Evolutionary conservation across 1,140 invertebrate species (phyloP).

Genomic region (Listronotus oregonensis): DNA sequence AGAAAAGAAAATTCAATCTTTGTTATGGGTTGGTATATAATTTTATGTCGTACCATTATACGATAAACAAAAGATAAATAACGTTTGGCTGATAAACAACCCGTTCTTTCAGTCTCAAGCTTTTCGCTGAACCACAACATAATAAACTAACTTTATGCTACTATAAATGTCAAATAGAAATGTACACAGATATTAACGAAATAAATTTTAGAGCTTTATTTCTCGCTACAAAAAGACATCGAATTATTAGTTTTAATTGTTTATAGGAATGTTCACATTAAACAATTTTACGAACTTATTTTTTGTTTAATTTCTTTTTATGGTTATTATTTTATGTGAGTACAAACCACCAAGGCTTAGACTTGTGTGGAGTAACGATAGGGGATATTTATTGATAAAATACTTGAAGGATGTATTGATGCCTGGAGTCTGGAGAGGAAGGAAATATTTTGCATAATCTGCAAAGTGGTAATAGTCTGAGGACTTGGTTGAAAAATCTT

Average conservation of each 20-base stretch:
- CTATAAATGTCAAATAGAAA: conserved; percentile 29
- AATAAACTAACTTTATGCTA: conserved; percentile 32
- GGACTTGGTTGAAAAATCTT: no score
- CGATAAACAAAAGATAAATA: conserved; percentile 30
- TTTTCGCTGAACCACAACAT: conserved; percentile 27
- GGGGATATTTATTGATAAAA: no score
- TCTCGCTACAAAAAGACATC: neutral
- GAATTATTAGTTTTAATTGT: neutral
- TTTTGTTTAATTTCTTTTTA: neutral
- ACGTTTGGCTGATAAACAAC: conserved; percentile 18
- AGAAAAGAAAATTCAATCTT: conserved; percentile 25
- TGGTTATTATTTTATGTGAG: no score
- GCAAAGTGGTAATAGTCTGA: no score
- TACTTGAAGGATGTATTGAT: no score
- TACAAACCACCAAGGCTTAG: no score
- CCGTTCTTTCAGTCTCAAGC: conserved; percentile 10
- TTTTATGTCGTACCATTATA: conserved; percentile 19
- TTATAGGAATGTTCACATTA: neutral
- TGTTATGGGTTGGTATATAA: conserved; percentile 21
- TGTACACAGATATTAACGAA: conserved; percentile 26
- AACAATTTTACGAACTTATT: neutral
- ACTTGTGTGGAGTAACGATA: no score
- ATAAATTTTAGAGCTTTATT: conserved; percentile 25
- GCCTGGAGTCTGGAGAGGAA: no score
- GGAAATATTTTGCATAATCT: no score